Evolutionary conservation across 2,888 invertebrate species (phyloP).

Genomic region (Drosophila robusta): DNA sequence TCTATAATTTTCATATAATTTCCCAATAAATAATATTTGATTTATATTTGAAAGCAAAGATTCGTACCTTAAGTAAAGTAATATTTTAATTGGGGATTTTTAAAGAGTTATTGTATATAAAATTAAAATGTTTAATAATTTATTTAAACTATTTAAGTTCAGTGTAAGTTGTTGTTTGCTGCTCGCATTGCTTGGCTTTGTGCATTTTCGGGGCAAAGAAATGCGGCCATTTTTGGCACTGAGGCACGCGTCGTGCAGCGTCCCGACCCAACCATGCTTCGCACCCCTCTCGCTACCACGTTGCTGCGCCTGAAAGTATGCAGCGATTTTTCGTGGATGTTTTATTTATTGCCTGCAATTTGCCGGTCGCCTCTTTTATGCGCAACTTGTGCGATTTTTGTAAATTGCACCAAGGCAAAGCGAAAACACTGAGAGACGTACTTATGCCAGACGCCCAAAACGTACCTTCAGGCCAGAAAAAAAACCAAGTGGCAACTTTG

Average conservation of each 20-base stretch:
- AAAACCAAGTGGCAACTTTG: conserved; percentile 34
- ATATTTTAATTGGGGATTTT: too few species aligned
- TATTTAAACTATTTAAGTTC: background rate
- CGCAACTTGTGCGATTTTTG: conserved; percentile 62
- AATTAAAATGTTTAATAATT: too few species aligned
- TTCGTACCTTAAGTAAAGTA: too few species aligned
- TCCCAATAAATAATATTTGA: too few species aligned
- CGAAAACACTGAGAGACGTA: conserved; percentile 30
- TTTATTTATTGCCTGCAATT: conserved; percentile 76
- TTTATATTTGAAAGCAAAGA: too few species aligned
- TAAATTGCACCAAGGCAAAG: conserved; percentile 46
- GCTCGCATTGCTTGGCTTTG: conserved; percentile 25
- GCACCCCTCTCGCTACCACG: background rate
- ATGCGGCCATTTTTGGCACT: conserved; percentile 44
- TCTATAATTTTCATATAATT: too few species aligned
- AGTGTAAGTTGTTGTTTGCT: conserved; percentile 31
- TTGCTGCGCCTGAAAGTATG: conserved; percentile 58
- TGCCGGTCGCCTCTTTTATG: conserved; percentile 64
- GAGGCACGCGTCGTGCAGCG: conserved; percentile 21
- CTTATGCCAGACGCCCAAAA: conserved; percentile 29
- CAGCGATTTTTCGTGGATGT: conserved; percentile 73
- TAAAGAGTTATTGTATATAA: too few species aligned
- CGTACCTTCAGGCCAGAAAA: conserved; percentile 10
- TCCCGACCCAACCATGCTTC: background rate
- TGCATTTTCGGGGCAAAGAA: conserved; percentile 33